These are phyloP conservation scores for Tympanoctomys barrerae DNA, from an alignment of 2,797 vertebrate genomes.

Conservation along the genomic window DNA sequence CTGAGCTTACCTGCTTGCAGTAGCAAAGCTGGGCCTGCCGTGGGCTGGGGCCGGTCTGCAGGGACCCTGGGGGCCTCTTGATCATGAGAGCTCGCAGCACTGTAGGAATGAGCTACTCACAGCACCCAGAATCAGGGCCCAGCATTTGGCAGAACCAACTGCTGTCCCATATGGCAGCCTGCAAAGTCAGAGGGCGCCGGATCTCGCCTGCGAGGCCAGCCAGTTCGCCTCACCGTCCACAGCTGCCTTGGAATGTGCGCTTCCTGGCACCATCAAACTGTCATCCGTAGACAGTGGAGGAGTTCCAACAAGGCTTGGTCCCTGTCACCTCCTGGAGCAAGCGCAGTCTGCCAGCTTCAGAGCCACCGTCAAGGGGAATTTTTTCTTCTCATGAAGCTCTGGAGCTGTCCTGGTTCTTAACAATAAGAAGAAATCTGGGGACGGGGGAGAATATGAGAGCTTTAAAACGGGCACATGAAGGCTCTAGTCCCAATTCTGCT, in stretches of 20 bases:
- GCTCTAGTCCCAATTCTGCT: neutral
- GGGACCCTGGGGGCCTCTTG: neutral
- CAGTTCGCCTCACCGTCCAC: conserved; percentile 44
- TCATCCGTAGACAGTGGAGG: neutral
- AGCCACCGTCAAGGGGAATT: neutral
- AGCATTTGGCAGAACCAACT: conserved; percentile 62
- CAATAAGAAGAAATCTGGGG: neutral
- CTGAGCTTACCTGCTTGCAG: neutral
- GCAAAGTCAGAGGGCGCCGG: conserved; percentile 63
- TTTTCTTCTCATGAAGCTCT: neutral
- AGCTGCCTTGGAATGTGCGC: conserved; percentile 59
- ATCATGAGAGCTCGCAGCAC: neutral
- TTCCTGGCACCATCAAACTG: neutral
- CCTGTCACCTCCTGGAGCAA: neutral
- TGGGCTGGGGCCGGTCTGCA: neutral
- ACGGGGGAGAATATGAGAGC: neutral
- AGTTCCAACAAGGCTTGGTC: neutral
- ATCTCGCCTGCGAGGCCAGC: conserved; percentile 70
- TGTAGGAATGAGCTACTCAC: conserved; percentile 54
- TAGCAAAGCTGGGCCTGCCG: neutral
- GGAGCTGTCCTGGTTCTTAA: neutral
- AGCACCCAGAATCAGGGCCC: neutral
- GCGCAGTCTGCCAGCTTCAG: neutral
- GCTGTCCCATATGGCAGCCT: conserved; percentile 57
- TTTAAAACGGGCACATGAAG: neutral